phyloP scores from a whole-genome alignment of 37 sponge, comb jelly and placozoan genomes.

The Spongilla lacustris region DNA sequence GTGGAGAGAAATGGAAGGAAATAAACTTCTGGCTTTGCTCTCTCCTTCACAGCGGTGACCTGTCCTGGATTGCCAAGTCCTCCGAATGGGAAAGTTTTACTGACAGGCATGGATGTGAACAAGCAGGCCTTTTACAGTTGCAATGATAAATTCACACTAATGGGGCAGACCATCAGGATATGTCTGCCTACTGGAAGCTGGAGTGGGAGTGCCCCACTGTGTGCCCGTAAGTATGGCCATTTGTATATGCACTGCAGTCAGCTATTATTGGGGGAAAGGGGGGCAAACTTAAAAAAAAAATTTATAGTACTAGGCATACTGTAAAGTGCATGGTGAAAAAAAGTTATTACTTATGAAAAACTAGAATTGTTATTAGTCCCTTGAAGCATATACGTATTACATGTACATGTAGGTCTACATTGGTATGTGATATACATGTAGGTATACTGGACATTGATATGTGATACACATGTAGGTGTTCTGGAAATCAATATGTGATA shows the following conservation, averaged over 20 bases:
- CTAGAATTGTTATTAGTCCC: too few relatives aligned
- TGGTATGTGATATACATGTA: background rate
- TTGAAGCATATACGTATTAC: too few relatives aligned
- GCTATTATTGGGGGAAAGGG: too few relatives aligned
- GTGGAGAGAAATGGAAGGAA: too few relatives aligned
- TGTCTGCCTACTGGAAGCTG: constrained; percentile 30
- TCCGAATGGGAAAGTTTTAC: constrained; percentile 45
- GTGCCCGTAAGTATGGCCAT: constrained; percentile 55
- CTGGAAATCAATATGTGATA: background rate
- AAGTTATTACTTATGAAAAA: too few relatives aligned
- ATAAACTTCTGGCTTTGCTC: too few relatives aligned
- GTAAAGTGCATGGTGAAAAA: too few relatives aligned
- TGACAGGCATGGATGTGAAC: constrained; percentile 20
- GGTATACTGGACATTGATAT: background rate
- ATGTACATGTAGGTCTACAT: background rate
- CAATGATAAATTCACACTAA: constrained; percentile 14
- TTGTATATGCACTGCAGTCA: too few relatives aligned
- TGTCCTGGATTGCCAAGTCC: constrained; percentile 44
- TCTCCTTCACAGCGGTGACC: constrained; percentile 36
- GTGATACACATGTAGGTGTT: background rate
- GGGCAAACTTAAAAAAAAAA: too few relatives aligned
- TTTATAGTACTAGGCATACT: too few relatives aligned
- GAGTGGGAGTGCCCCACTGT: constrained; percentile 39
- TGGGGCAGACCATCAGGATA: constrained; percentile 22
- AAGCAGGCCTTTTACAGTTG: constrained; percentile 57